phyloP scores from a whole-genome alignment of 2,888 invertebrate genomes.

The Agrochola litura region DNA sequence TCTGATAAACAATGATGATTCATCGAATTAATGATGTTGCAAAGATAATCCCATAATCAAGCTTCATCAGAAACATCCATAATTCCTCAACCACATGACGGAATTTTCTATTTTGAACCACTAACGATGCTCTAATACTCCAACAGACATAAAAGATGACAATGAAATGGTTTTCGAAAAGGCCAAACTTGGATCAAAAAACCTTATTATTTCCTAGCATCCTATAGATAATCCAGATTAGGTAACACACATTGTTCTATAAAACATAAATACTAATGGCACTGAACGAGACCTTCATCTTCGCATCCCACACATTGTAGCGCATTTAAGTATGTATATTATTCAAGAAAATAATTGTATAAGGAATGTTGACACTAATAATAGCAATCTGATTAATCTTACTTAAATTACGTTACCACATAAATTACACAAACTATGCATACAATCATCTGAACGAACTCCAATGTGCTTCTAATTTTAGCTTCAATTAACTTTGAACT shows the following conservation, averaged over 20 bases:
- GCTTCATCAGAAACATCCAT: neutral
- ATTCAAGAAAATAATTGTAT: conserved; percentile 3
- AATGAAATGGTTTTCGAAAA: neutral
- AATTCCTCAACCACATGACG: neutral
- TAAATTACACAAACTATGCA: neutral
- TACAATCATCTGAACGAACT: conserved; percentile 10
- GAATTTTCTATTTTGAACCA: neutral
- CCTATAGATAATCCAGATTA: neutral
- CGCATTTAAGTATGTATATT: neutral
- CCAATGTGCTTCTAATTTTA: conserved; percentile 9
- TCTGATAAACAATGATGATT: conserved; percentile 2
- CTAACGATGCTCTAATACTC: neutral
- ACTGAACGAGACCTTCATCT: conserved; percentile 19
- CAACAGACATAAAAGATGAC: neutral
- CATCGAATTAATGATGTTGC: neutral
- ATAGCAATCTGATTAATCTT: conserved; percentile 18
- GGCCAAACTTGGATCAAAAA: neutral
- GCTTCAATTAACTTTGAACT: conserved; percentile 25
- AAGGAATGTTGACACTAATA: conserved; percentile 8
- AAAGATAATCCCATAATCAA: conserved; percentile 4
- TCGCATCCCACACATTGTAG: conserved; percentile 20
- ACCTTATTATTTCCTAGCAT: neutral
- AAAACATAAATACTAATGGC: conserved; percentile 29
- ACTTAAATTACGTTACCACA: conserved; percentile 6
- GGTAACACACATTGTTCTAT: conserved; percentile 6